phyloP scores from a whole-genome alignment of 2,888 invertebrate species.

The Phymatocera aterrima region DNA sequence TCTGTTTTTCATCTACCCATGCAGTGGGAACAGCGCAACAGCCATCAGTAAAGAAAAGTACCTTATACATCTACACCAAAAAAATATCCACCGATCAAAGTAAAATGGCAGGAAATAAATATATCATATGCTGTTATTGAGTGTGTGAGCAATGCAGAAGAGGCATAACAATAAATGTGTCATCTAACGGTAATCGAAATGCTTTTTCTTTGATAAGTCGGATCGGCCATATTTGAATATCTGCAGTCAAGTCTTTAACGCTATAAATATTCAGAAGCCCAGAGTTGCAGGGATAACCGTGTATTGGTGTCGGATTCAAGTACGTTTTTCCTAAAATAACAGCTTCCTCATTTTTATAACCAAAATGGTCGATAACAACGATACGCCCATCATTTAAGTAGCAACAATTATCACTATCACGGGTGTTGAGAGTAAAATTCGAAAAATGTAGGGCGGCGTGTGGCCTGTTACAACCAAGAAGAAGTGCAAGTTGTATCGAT shows the following conservation, averaged over 20 bases:
- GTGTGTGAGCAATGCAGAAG: slow-evolving; percentile 14
- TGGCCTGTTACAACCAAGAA: slow-evolving; percentile 13
- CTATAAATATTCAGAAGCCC: slow-evolving; percentile 8
- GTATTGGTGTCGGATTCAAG: background rate
- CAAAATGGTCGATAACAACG: background rate
- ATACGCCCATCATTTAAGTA: slow-evolving; percentile 12
- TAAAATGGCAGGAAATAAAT: background rate
- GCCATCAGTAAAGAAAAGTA: background rate
- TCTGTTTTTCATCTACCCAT: slow-evolving; percentile 3
- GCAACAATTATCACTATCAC: slow-evolving; percentile 30
- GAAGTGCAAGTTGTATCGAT: background rate
- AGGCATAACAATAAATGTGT: slow-evolving; percentile 9
- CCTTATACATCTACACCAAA: background rate
- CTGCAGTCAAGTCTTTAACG: background rate
- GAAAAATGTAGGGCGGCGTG: slow-evolving; percentile 4
- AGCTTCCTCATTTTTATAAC: slow-evolving; percentile 3
- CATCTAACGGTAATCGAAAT: slow-evolving; percentile 5
- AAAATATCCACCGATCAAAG: background rate
- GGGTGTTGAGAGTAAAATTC: background rate
- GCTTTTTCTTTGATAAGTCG: slow-evolving; percentile 1
- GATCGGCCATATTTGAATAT: background rate
- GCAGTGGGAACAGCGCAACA: background rate
- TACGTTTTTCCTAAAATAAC: slow-evolving; percentile 6
- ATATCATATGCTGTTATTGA: background rate
- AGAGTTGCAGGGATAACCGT: slow-evolving; percentile 14